A percentile compares a stretch with the other conserved stretches of the same genome.
phyloP scores from a whole-genome alignment of 2,797 vertebrate genomes.

The Pristis pectinata region DNA sequence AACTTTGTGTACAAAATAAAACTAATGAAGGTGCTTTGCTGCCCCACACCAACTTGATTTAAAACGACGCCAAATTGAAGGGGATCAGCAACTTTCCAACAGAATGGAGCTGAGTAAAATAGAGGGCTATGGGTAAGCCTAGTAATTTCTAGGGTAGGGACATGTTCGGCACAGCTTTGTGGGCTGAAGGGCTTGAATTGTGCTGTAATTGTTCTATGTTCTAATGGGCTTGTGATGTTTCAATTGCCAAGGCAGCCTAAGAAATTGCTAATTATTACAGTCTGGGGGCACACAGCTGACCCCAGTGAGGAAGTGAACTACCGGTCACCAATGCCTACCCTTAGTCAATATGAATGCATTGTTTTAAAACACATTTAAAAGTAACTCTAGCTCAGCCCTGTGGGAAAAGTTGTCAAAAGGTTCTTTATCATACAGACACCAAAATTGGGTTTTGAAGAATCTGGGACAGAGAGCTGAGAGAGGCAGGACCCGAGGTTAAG shows the following conservation, averaged over 20 bases:
- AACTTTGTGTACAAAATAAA: neutral
- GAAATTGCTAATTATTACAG: neutral
- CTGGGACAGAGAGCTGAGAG: neutral
- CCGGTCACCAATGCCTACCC: neutral
- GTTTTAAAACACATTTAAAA: neutral
- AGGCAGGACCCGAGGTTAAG: neutral
- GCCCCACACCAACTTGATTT: neutral
- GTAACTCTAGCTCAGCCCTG: neutral
- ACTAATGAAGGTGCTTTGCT: neutral
- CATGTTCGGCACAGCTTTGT: no score
- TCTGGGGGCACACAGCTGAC: neutral
- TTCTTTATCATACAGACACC: neutral
- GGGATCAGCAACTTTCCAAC: neutral
- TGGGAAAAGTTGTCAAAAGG: neutral
- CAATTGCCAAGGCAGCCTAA: neutral
- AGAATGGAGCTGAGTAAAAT: no score
- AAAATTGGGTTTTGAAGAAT: neutral
- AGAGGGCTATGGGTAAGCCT: no score
- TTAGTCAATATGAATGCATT: neutral
- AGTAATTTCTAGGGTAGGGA: no score
- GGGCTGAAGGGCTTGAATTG: no score
- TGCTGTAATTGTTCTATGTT: no score
- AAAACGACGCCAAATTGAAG: neutral
- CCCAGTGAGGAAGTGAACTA: neutral
- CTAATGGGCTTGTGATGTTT: neutral